Conservation (phyloP, 2,888 invertebrate genomes). For the Micoletzkya japonica region DNA sequence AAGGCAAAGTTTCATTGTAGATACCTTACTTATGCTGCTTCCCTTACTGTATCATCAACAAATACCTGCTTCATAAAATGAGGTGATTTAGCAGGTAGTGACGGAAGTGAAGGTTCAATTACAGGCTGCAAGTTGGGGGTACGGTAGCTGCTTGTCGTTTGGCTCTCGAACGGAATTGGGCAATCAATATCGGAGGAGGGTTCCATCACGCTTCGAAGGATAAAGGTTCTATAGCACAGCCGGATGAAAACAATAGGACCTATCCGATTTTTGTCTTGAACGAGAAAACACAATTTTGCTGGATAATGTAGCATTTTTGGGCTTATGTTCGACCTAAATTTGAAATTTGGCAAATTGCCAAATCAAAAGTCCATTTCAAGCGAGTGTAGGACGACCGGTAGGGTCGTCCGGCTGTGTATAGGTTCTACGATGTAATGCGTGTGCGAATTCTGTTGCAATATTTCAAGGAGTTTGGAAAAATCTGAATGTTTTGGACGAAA, state of each 20-base stretch:
- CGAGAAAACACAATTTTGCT: too few species aligned
- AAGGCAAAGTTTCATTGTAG: conserved; percentile 74
- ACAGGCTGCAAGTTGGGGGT: conserved; percentile 73
- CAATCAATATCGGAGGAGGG: conserved; percentile 87
- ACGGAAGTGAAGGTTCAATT: conserved; percentile 2
- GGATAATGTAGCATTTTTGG: neutral
- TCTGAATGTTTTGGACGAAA: too few species aligned
- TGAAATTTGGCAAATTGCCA: too few species aligned
- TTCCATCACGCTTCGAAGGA: conserved; percentile 84
- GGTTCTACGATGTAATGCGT: too few species aligned
- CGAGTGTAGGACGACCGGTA: too few species aligned
- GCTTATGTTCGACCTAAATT: too few species aligned
- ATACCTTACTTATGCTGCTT: conserved; percentile 76
- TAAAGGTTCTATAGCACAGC: conserved; percentile 81
- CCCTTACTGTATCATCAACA: conserved; percentile 79
- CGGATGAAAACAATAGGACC: too few species aligned
- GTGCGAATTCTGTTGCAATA: too few species aligned
- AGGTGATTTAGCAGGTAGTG: conserved; percentile 27
- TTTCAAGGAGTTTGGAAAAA: too few species aligned
- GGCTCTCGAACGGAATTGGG: conserved; percentile 82
- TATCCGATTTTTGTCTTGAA: too few species aligned
- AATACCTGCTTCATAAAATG: conserved; percentile 75
- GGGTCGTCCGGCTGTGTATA: too few species aligned
- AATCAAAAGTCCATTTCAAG: too few species aligned
- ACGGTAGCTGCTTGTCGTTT: conserved; percentile 79